A percentile compares a stretch with the other conserved stretches of the same genome.
Evolutionary conservation across 2,888 invertebrate species (phyloP).

Genomic region (Amphimallon solstitiale): DNA sequence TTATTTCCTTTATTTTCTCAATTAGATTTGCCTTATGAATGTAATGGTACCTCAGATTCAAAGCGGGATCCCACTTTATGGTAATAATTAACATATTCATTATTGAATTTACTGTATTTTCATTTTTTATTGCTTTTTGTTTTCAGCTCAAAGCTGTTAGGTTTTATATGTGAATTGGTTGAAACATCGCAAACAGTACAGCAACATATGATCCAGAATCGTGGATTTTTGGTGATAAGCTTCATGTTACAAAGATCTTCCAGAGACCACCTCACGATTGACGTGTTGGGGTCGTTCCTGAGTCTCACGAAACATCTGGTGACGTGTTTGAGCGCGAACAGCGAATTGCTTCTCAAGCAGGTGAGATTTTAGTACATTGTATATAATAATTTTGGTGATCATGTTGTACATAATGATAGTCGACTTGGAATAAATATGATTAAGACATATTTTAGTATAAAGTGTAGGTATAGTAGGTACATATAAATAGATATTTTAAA

Average conservation of each 20-base stretch:
- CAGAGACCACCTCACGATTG: conserved; percentile 91
- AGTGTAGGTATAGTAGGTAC: conserved; percentile 6
- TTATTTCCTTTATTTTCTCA: conserved; percentile 98
- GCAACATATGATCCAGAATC: conserved; percentile 99
- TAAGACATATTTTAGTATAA: conserved; percentile 2
- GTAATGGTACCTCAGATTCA: conserved; percentile 75
- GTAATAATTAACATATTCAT: conserved; percentile 65
- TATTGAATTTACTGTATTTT: not conserved
- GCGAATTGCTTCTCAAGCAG: conserved; percentile 91
- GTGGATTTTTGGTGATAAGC: conserved; percentile 97
- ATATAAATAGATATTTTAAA: conserved; percentile 10
- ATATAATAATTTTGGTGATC: not conserved
- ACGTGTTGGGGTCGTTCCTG: conserved; percentile 91
- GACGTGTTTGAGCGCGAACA: conserved; percentile 91
- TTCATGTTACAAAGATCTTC: conserved; percentile 94
- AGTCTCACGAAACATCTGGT: conserved; percentile 93
- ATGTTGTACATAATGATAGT: conserved; percentile 1
- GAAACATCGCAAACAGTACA: conserved; percentile 97
- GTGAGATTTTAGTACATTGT: conserved; percentile 65
- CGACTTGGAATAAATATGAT: not conserved
- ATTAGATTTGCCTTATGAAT: conserved; percentile 92
- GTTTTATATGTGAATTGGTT: conserved; percentile 96
- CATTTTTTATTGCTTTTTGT: not conserved
- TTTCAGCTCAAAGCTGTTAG: conserved; percentile 91
- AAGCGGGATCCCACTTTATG: conserved; percentile 90